Base-by-base conservation (phyloP, 2,888 invertebrate species). In the Apeira syringaria region DNA sequence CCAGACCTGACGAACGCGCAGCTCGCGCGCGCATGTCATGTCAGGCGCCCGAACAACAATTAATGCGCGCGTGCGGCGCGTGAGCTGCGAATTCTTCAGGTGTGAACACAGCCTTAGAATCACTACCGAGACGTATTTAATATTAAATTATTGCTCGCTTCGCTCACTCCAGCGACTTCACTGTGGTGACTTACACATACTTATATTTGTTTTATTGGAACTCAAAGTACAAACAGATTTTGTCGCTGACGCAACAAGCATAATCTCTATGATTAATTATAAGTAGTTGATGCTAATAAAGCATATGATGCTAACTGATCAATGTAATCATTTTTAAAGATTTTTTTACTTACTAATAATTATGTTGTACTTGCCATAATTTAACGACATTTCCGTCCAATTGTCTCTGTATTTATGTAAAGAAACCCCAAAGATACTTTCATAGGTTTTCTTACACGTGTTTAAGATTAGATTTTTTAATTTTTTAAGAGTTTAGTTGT, bases 401-500 rank as follows among this genome's bases (percentile, higher is more conserved):
- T 59, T n/a, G n/a, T n/a, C n/a, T n/a, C n/a, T n/a, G n/a, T n/a
- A n/a, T 46, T 47, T 52, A 56, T 56, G 74, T 30, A 18, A 68
- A 65, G 66, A 61, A 68, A 76, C 80, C 76, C 80, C 83, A 86
- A 86, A 86, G 84, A 84, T 59, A 52, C 51, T 68, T 68, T 63
- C 50, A 51, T 70, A 65, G 68, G 65, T 61, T 72, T 69, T 59
- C 60, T 56, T 51, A 60, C 53, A 52, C 34, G 29, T 30, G 59
- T 63, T 62, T 59, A 61, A 59, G 48, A 61, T 59, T 62, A 63
- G 57, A 51, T 59, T 68, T 68, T 64, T 68, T 64, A 56, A 58
- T 63, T 61, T 66, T 66, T 59, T 64, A 67, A 59, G 48, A 56
- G 45, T 54, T 55, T 55, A 24, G 53, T 53, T 44, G 43, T 60